A percentile compares a stretch with the other conserved stretches of the same genome.
These are phyloP conservation scores for Paradisaea rubra DNA, from an alignment of 2,113 vertebrate genomes.

Conservation along the genomic window DNA sequence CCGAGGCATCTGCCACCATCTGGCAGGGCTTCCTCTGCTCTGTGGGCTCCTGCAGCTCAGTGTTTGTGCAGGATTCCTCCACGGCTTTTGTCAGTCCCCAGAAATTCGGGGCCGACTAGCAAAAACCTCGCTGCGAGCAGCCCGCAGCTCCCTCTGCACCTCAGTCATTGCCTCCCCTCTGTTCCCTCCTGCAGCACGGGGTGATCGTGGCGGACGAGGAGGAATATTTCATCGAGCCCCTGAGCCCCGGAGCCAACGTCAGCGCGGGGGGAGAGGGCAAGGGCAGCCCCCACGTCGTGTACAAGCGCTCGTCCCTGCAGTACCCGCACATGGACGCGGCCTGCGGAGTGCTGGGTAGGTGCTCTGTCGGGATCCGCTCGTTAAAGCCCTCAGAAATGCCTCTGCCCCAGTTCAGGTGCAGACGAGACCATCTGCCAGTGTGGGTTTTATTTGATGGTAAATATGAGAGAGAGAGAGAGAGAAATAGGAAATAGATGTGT, in stretches of 20 bases:
- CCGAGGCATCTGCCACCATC: not conserved
- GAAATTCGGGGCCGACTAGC: not conserved
- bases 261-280: conserved; percentile 71
- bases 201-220: conserved; percentile 93
- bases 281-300: conserved; percentile 92
- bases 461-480: too few species aligned
- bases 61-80: not conserved
- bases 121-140: fast-evolving
- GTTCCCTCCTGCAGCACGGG: conserved; percentile 80
- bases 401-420: too few species aligned
- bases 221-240: conserved; percentile 95
- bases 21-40: not conserved
- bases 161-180: not conserved
- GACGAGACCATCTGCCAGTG: too few species aligned
- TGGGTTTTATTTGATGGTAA: too few species aligned
- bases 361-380: not conserved
- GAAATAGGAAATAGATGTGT: too few species aligned
- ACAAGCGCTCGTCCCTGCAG: conserved; percentile 92
- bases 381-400: too few species aligned
- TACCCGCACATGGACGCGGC: conserved; percentile 93
- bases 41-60: not conserved
- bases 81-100: not conserved
- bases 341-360: conserved; percentile 91
- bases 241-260: conserved; percentile 77
- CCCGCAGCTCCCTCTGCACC: not conserved